A percentile compares a stretch with the other conserved stretches of the same genome.
phyloP scores from a whole-genome alignment of 1,140 invertebrate genomes.

The Oncopodura yosiiana region DNA sequence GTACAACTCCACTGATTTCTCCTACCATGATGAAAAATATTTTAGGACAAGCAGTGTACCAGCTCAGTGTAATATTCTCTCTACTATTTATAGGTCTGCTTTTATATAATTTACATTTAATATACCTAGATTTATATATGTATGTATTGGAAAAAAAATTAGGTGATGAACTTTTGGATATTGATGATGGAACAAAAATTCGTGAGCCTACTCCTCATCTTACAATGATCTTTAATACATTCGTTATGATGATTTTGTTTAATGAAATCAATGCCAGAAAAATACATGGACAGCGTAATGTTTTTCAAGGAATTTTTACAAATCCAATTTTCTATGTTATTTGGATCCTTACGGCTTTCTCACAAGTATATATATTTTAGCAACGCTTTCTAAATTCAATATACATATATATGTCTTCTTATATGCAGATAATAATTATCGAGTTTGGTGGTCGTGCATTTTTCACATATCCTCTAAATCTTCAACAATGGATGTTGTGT shows the following conservation, averaged over 20 bases:
- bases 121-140: neutral
- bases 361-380: conserved; percentile 44
- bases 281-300: conserved; percentile 59
- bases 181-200: conserved; percentile 44
- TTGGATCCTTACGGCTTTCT: conserved; percentile 50
- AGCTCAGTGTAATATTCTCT: conserved; percentile 52
- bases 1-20: conserved; percentile 56
- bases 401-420: neutral
- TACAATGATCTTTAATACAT: conserved; percentile 60
- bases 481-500: conserved; percentile 59
- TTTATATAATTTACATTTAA: neutral
- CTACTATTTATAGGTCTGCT: conserved; percentile 47
- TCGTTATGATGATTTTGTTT: conserved; percentile 64
- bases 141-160: neutral
- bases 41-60: conserved; percentile 54
- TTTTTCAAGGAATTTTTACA: conserved; percentile 50
- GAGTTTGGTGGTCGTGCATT: conserved; percentile 54
- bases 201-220: conserved; percentile 52
- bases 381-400: neutral
- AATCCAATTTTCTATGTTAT: conserved; percentile 57
- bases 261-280: conserved; percentile 61
- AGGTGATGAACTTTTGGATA: conserved; percentile 46
- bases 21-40: conserved; percentile 60
- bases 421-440: conserved; percentile 49
- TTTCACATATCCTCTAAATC: conserved; percentile 45